Evolutionary conservation across 2,888 invertebrate species (phyloP), one percentile per base, ranked within the genome.

Genomic region (Chloromyia formosa): DNA sequence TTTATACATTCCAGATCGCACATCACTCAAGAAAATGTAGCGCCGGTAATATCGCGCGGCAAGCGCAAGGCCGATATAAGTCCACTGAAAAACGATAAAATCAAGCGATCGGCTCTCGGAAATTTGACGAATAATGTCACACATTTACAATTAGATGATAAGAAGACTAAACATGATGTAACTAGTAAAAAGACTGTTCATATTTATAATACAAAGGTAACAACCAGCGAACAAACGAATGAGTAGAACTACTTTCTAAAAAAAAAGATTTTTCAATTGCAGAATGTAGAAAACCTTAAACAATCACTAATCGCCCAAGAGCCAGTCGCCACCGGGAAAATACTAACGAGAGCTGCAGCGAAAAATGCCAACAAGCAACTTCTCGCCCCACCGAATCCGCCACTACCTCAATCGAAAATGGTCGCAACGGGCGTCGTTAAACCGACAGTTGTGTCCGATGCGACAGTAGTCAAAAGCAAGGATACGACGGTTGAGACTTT

Each of bases 1-100:
- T 61, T 62, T 16, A 23, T 12, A 1, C 18, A 42, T 69, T 68
- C 22, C 53, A 80, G 79, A 71, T 62, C 79, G 64, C 75, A 81
- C 76, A 80, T 80, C 73, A 77, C 79, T 1, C 80, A 80, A 75
- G 85, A 84, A 76, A 85, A 85, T 80, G 77, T 77, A 53, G 82
- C 77, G 14, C 79, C 82, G 58, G 79, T 82, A 18, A 78, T 81
- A 64, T 81, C 81, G 69, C 81, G 83, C 62, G 88, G 88, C 69
- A 95, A 95, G 84, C 88, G 95, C 81, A 95, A 95, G 88, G 94
- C 94, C 1, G 91, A 92, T 60, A 90, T 89, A 78, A 94, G 94
- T 74, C 94, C 94, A 3, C 82, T 90, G 60, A 94, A 93, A 84
- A 91, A 92, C 82, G 90, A 89, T 79, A 89, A 88, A 69, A 89